Evolutionary conservation across 2,888 invertebrate genomes (phyloP), one percentile per base, ranked within the genome.

Genomic region (Mesopsocus fuscifrons): DNA sequence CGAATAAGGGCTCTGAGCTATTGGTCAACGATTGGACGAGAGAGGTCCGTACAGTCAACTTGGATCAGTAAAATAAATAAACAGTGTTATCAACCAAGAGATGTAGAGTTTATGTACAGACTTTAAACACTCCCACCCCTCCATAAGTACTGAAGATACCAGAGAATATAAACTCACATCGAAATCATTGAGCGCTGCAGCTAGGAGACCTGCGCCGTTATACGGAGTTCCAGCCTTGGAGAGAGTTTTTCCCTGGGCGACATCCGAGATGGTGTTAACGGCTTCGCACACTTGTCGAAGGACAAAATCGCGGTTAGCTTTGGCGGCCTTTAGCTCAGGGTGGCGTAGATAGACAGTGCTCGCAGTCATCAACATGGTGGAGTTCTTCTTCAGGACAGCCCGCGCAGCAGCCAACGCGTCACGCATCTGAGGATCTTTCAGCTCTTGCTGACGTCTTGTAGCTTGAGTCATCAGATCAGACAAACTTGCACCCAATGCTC

Each of bases 311-410:
- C 95, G 73, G 67, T 95, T 97, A 8, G 89, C 87, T 62, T 91
- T 88, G 0, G 97, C 95, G 2, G 94, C 87, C 21, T 92, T 92
- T 32, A 95, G 62, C 62, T 97, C 95, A 0, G 97, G 97, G 69
- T 97, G 95, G 34, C 94, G 82, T 3, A 98, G 91, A 63, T 92
- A 95, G 11, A 95, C 83, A 72, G 94, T 94, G 0, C 91, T 91
- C 33, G 95, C 91, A 0, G 95, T 94, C 15, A 95, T 69, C 49
- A 87, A 63, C 89, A 98, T 92, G 49, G 95, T 95, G 46, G 88
- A 91, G 60, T 94, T 94, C 58, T 94, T 94, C 65, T 95, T 95
- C 4, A 98, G 69, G 50, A 94, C 84, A 3, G 94, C 94, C 18
- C 97, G 64, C 1, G 97, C 97, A 1, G 95, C 92, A 1, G 95